phyloP scores from a whole-genome alignment of 2,888 invertebrate species.

The Yponomeuta evonymella region DNA sequence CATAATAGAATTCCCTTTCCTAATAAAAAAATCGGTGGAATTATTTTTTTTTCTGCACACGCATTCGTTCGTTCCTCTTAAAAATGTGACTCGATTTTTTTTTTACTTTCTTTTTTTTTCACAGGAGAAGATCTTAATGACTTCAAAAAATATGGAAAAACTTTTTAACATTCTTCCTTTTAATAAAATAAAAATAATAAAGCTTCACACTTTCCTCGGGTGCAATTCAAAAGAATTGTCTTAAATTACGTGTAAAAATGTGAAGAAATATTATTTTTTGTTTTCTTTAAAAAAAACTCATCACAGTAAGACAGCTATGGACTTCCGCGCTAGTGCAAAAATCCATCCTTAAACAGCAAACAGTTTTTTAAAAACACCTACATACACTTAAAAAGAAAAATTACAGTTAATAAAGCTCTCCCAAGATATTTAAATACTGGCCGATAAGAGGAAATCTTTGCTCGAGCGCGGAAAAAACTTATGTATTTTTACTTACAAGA shows the following conservation, averaged over 20 bases:
- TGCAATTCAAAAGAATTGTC: neutral
- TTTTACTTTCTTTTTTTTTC: conserved; percentile 17
- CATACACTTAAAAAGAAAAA: conserved; percentile 26
- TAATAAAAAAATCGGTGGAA: conserved; percentile 39
- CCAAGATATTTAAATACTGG: conserved; percentile 25
- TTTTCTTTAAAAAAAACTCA: conserved; percentile 20
- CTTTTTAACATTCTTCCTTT: conserved; percentile 31
- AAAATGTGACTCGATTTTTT: conserved; percentile 19
- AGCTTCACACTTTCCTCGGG: neutral
- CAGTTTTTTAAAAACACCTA: conserved; percentile 9
- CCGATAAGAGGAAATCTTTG: conserved; percentile 23
- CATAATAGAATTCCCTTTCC: neutral
- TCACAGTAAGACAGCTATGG: conserved; percentile 42
- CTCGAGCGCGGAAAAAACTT: conserved; percentile 23
- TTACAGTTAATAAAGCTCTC: conserved; percentile 33
- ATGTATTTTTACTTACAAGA: conserved; percentile 19
- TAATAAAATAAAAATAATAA: conserved; percentile 27
- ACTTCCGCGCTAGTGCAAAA: conserved; percentile 21
- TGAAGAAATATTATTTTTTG: neutral
- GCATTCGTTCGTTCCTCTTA: conserved; percentile 22
- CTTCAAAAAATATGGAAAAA: conserved; percentile 37
- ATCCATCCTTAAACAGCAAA: conserved; percentile 23
- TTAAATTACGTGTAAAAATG: neutral
- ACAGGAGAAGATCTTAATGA: conserved; percentile 23
- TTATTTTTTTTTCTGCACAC: conserved; percentile 28